Evolutionary conservation across 2,113 vertebrate genomes (phyloP).

Genomic region (Bambusicola thoracicus): DNA sequence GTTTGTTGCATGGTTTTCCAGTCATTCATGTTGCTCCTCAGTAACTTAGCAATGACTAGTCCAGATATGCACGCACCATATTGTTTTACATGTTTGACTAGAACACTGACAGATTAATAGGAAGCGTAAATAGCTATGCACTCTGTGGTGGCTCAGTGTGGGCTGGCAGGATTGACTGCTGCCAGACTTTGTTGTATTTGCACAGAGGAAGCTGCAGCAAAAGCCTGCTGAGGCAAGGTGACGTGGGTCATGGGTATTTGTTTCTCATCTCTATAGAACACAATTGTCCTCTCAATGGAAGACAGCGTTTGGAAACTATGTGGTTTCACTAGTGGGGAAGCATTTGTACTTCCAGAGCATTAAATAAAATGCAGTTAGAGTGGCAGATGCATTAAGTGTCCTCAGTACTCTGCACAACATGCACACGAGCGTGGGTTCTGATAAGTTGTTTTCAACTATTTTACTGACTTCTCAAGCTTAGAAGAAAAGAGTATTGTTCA

Average conservation of each 20-base stretch:
- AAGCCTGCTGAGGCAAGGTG: constrained; percentile 84
- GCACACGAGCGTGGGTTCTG: background rate
- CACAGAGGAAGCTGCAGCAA: constrained; percentile 82
- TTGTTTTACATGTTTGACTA: constrained; percentile 90
- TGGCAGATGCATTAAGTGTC: constrained; percentile 54
- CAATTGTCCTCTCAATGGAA: constrained; percentile 87
- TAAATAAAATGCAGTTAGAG: constrained; percentile 62
- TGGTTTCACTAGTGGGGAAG: constrained; percentile 71
- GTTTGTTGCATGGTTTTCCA: constrained; percentile 75
- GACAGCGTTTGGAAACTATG: constrained; percentile 81
- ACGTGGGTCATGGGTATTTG: constrained; percentile 89
- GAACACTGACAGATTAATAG: constrained; percentile 95
- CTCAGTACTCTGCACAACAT: background rate
- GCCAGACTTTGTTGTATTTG: constrained; percentile 81
- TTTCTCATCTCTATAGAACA: constrained; percentile 84
- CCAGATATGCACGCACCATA: constrained; percentile 87
- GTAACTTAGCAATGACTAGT: constrained; percentile 88
- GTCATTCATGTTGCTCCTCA: constrained; percentile 78
- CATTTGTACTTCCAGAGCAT: constrained; percentile 65
- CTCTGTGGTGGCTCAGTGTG: constrained; percentile 78
- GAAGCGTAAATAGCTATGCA: constrained; percentile 88
- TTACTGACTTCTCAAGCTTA: background rate
- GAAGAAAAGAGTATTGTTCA: background rate
- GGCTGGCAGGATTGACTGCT: constrained; percentile 80
- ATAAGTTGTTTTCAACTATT: constrained; percentile 6